Conservation (phyloP, 2,888 invertebrate genomes). For the Orgyia antiqua region DNA sequence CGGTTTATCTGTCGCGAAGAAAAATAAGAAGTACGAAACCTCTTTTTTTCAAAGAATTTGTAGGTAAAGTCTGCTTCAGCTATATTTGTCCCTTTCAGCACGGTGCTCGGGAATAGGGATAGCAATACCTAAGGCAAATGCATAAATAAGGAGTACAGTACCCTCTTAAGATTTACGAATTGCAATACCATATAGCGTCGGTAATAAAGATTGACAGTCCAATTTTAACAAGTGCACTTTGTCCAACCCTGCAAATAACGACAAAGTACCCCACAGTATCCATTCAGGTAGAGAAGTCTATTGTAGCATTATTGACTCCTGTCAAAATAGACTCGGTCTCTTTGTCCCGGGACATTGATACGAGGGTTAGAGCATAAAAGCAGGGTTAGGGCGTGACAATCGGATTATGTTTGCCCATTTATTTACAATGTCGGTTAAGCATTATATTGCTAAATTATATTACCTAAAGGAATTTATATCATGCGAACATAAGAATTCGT, state of each 20-base stretch:
- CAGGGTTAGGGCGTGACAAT: constrained; percentile 38
- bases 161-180: no score
- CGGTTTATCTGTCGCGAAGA: no score
- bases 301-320: constrained; percentile 62
- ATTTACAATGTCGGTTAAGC: constrained; percentile 20
- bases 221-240: constrained; percentile 32
- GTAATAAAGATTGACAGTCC: constrained; percentile 11
- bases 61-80: no score
- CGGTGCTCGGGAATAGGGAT: no score
- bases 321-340: constrained; percentile 59
- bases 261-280: constrained; percentile 33
- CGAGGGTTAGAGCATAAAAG: constrained; percentile 35
- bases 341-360: constrained; percentile 58
- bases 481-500: no score
- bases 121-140: no score
- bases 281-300: constrained; percentile 53
- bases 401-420: constrained; percentile 35
- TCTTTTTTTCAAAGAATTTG: no score
- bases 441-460: constrained; percentile 7
- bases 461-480: not conserved
- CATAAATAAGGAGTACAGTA: no score
- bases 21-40: no score
- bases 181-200: no score
- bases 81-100: no score
- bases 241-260: constrained; percentile 35